Evolutionary conservation across 2,113 vertebrate genomes (phyloP), one percentile per base, ranked within the genome.

Genomic region (Paralichthys olivaceus): DNA sequence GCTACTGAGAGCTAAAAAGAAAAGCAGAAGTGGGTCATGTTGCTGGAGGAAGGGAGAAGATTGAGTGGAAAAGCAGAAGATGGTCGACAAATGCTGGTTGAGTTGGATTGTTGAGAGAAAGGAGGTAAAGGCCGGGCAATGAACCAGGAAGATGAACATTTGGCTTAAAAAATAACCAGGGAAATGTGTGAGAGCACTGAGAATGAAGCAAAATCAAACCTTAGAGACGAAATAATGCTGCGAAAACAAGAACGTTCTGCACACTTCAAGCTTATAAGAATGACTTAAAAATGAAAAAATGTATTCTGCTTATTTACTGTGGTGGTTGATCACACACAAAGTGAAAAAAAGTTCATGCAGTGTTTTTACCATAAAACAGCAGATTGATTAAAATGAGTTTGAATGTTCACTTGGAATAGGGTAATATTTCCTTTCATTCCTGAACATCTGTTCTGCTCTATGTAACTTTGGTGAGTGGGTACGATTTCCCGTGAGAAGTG

Each of bases 21-120:
- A 60, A 72, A 34, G 58, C 58, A 91, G 81, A 92, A 94, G 77
- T 93, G 91, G 93, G 94, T 94, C 93, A 93, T 51, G 43, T n/a
- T 58, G 72, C 74, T 84, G 68, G 13, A 66, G 77, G 72, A 74
- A 69, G 79, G 62, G 68, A 62, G 66, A n/a, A 49, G 61, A 72
- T 29, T 1, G 40, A 68, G 43, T 19, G 19, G 64, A 25, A 77
- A 47, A 54, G 28, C 17, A 61, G 32, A 73, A 49, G 69, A 72
- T n/a, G 43, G 57, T 60, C 4, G 25, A 20, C 49, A 40, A 43
- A 49, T 1, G 12, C 19, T 45, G 57, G 49, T n/a, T 8, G 68
- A 17, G 26, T 22, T 7, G 49, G 62, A 77, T 34, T 34, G 32
- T 34, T 59, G 60, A 80, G 79, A 82, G 32, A 67, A 53, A 62